These are phyloP conservation scores for Sphaerodactylus townsendi DNA, from an alignment of 2,113 vertebrate genomes.

Conservation along the genomic window DNA sequence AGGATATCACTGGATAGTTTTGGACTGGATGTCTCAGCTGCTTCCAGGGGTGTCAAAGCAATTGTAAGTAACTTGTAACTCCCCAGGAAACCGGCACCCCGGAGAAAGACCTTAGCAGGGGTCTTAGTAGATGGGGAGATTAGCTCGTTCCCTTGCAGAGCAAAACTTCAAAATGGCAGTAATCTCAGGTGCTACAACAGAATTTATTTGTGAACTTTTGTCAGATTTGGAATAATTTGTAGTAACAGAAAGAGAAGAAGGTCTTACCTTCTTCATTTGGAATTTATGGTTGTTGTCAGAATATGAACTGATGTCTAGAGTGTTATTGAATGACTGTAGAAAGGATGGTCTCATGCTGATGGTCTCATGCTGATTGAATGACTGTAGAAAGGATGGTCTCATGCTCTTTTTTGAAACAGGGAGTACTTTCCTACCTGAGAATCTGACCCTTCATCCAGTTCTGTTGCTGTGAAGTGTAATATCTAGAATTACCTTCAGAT, in stretches of 20 bases:
- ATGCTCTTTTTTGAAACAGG: slow-evolving; percentile 43
- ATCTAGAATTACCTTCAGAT: slow-evolving; percentile 60
- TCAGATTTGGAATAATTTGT: slow-evolving; percentile 47
- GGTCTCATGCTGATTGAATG: too few species aligned
- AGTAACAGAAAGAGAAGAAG: slow-evolving; percentile 29
- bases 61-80: too few species aligned
- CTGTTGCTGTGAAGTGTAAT: slow-evolving; percentile 47
- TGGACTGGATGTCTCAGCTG: slow-evolving; percentile 35
- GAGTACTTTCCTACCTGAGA: slow-evolving; percentile 62
- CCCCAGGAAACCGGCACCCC: too few species aligned
- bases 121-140: slow-evolving; percentile 31
- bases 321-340: slow-evolving; percentile 51
- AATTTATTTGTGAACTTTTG: slow-evolving; percentile 52
- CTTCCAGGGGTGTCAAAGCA: slow-evolving; percentile 45
- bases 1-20: slow-evolving; percentile 27
- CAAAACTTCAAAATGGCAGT: slow-evolving; percentile 58
- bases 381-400: slow-evolving; percentile 46
- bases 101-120: too few species aligned
- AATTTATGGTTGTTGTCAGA: slow-evolving; percentile 57
- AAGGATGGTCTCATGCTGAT: slow-evolving; percentile 43
- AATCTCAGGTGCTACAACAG: slow-evolving; percentile 61
- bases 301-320: slow-evolving; percentile 57
- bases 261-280: slow-evolving; percentile 58
- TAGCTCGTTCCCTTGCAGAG: slow-evolving; percentile 50
- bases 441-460: slow-evolving; percentile 57